Percentiles rank a stretch among this genome's conserved stretches.
Conservation (phyloP, 2,113 vertebrate genomes). For the Catharus minimus region DNA sequence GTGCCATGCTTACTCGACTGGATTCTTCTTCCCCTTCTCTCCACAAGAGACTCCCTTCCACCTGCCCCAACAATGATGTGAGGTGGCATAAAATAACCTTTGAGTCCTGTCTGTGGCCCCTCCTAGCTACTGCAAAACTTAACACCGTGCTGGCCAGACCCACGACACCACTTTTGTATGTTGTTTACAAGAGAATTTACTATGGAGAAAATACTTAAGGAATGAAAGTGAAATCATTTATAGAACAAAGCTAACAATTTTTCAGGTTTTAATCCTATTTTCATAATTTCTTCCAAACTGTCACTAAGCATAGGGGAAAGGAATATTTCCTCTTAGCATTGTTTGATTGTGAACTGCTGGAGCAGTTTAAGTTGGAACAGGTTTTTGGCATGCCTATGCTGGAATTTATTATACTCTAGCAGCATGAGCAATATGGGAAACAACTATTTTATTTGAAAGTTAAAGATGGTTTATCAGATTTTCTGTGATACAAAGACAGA, state of each 20-base stretch:
- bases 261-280: not conserved
- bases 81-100: not conserved
- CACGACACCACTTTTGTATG: not conserved
- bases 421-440: not conserved
- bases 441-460: not conserved
- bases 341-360: not conserved
- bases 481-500: not conserved
- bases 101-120: no score
- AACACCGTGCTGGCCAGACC: not conserved
- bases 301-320: not conserved
- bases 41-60: not conserved
- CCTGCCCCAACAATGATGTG: not conserved
- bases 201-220: not conserved
- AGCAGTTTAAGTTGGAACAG: not conserved
- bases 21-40: not conserved
- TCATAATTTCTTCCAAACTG: not conserved
- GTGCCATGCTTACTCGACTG: accelerated
- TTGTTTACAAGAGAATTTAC: not conserved
- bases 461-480: not conserved
- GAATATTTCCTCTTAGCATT: not conserved
- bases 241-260: not conserved
- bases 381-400: not conserved
- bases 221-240: not conserved
- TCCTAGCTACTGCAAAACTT: not conserved
- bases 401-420: not conserved